Base-by-base conservation (phyloP, 2,797 vertebrate species). In the Mallotus villosus region DNA sequence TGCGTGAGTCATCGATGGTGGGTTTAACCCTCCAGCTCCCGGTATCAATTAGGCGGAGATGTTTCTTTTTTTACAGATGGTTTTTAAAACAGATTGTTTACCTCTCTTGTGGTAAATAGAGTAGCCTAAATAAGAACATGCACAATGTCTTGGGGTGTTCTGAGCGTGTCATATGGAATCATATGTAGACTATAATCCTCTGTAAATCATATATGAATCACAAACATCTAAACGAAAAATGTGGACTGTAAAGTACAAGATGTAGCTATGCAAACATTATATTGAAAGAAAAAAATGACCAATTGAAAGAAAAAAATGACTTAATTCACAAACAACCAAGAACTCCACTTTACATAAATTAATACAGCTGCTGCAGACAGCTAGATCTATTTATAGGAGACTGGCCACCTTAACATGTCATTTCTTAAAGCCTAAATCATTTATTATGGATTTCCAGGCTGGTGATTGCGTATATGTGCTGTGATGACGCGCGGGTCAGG, bases 401-500 rank as follows among this genome's bases (percentile, higher is more conserved):
- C 32, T 46, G 17, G 71, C 57, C 69, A 34, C 68, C 78, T 85
- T 75, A 67, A 79, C 70, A 78, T 85, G 75, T 76, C 78, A 79
- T 84, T 87, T 85, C 72, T 85, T 82, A 74, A 55, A 85, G 86
- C 79, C 80, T 89, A 83, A 90, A 90, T 90, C 83, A 85, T 88
- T 87, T 80, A 86, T 87, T 67, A 86, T 82, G 78, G 83, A 84
- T 85, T 83, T 82, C 85, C 85, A 63, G 75, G 32, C 9, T 68
- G 79, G 78, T 81, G 87, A 37, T 84, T 90, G 83, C 90, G 89
- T 92, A 88, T 92, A 88, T 85, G 86, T 74, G 68, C 77, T 80
- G 82, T 70, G 83, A 89, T 94, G 93, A 94, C 93, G 93, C 81
- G 81, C 57, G 71, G 83, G 87, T 93, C 91, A 93, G 90, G 92